Evolutionary conservation across 2,888 invertebrate genomes (phyloP), one percentile per base, ranked within the genome.

Genomic region (Lasioglossum lativentre): DNA sequence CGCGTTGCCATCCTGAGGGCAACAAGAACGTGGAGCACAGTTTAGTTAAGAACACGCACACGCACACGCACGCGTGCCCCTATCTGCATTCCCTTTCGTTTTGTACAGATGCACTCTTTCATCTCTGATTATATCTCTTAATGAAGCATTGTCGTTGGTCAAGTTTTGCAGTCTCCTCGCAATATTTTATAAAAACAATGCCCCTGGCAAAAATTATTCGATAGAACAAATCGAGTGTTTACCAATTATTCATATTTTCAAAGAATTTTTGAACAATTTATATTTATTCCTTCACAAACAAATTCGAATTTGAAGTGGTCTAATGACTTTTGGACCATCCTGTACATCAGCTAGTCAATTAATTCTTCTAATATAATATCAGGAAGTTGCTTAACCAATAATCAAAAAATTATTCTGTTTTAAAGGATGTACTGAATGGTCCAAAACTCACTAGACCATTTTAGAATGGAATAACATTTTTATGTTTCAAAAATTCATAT

Each of bases 1-100:
- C 83, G 56, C 4, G 73, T 80, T 76, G 38, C 75, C 86, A 76
- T 83, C 83, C 78, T 34, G 63, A 66, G 63, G 86, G 75, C 68
- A 83, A 71, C 78, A 70, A 75, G 78, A 76, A 86, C 66, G 70
- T 75, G 30, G 42, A 63, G 16, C 42, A 66, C 68, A 45, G 66
- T 77, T 45, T 56, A 6, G 40, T 78, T 66, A 52, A 76, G 38
- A 72, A 74, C 27, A 70, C 66, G 66, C 16, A n/a, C 27, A 70
- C 66, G 66, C 16, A n/a, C 68, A 47, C 47, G 30, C 47, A 27
- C 34, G 66, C 23, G 23, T 47, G 8, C 27, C 19, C 16, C 27
- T 16, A 68, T 38, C 47, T 27, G 8, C 47, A 47, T 34, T 38
- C 23, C 23, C 38, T 23, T 27, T 45, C 63, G 70, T 45, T 27